A percentile compares a stretch with the other conserved stretches of the same genome.
Evolutionary conservation across 2,113 vertebrate genomes (phyloP).

Genomic region (Coryphaenoides rupestris): DNA sequence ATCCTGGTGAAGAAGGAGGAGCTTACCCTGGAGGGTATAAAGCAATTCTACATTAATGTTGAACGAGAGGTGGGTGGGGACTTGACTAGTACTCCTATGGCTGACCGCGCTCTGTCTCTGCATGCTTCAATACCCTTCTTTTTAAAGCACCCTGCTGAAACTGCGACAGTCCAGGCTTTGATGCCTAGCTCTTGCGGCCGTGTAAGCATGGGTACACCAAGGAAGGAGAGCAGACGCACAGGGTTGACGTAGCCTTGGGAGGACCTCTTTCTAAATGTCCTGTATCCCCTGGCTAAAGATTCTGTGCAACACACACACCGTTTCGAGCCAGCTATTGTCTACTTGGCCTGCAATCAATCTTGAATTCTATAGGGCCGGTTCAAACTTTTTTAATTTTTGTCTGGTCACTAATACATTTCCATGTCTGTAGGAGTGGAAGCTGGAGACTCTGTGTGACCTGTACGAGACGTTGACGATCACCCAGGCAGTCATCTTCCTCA

Average conservation of each 20-base stretch:
- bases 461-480: constrained; percentile 98
- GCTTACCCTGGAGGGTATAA: constrained; percentile 97
- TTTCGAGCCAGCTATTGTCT: too few relatives aligned
- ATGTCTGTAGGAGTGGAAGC: constrained; percentile 87
- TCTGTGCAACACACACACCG: constrained; percentile 72
- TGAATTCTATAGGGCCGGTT: too few relatives aligned
- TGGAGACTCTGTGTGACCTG: constrained; percentile 96
- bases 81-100: background rate
- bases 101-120: background rate
- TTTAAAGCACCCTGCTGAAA: constrained; percentile 74
- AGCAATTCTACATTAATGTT: constrained; percentile 98
- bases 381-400: too few relatives aligned
- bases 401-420: too few relatives aligned
- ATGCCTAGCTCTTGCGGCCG: constrained; percentile 56
- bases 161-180: constrained; percentile 52
- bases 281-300: constrained; percentile 66
- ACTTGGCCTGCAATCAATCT: too few relatives aligned
- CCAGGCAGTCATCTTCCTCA: constrained; percentile 97
- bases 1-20: constrained; percentile 98
- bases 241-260: constrained; percentile 55
- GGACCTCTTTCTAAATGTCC: constrained; percentile 81
- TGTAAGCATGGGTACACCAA: constrained; percentile 71
- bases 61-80: constrained; percentile 86
- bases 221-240: constrained; percentile 70
- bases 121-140: constrained; percentile 52